Conservation (phyloP, 2,888 invertebrate species). For the Caenorhabditis angaria region DNA sequence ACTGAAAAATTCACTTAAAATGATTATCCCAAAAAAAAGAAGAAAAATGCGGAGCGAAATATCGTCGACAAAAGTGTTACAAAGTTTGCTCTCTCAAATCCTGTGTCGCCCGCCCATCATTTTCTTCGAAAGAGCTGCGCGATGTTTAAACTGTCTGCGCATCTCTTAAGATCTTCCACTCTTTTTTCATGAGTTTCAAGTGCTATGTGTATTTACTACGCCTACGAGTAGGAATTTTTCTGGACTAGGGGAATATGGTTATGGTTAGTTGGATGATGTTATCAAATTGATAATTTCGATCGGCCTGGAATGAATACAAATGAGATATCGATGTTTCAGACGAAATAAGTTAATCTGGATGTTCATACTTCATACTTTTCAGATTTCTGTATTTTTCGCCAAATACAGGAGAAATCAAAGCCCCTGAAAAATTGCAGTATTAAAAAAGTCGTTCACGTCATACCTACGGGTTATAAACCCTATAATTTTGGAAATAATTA, state of each 20-base stretch:
- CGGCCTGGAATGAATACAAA: too few relatives aligned
- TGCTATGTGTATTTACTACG: conserved; percentile 1
- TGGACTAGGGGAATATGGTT: background rate
- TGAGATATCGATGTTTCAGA: too few relatives aligned
- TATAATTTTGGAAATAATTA: background rate
- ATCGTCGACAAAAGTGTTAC: background rate
- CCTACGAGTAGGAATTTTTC: background rate
- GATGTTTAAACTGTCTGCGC: conserved; percentile 1
- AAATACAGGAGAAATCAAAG: background rate
- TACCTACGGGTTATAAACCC: background rate
- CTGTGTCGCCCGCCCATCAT: background rate
- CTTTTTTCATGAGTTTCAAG: background rate
- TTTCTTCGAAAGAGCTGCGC: background rate
- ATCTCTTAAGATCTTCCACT: background rate
- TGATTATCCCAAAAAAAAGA: background rate
- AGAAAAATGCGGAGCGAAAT: background rate
- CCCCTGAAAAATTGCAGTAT: background rate
- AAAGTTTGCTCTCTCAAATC: background rate
- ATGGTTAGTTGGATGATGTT: background rate
- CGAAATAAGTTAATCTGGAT: too few relatives aligned
- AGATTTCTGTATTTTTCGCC: background rate
- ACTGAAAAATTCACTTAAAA: background rate
- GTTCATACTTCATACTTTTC: too few relatives aligned
- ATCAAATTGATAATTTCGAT: too few relatives aligned
- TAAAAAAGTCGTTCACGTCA: background rate